phyloP scores from a whole-genome alignment of 1,140 invertebrate species.

The Adoxophyes honmai region DNA sequence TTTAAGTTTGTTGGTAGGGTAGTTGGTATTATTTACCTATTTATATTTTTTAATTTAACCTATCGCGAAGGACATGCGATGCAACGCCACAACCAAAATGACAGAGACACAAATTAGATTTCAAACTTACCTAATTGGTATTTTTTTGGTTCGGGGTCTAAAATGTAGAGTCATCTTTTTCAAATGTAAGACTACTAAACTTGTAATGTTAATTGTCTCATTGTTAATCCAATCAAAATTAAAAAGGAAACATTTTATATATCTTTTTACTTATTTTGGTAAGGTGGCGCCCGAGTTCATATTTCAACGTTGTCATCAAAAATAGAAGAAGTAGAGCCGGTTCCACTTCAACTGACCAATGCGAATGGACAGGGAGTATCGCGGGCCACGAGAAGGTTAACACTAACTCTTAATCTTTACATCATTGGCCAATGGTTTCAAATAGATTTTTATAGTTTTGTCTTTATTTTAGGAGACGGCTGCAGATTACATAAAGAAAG shows the following conservation, averaged over 20 bases:
- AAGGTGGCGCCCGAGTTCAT: constrained; percentile 43
- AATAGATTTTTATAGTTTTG: not conserved
- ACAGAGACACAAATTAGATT: no score
- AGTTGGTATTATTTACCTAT: not conserved
- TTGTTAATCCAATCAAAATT: no score
- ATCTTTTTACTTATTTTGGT: no score
- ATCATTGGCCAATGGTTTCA: not conserved
- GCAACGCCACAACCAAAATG: no score
- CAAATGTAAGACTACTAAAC: no score
- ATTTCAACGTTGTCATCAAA: constrained; percentile 26
- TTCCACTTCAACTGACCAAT: constrained; percentile 21
- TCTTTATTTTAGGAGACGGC: not conserved
- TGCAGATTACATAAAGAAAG: not conserved
- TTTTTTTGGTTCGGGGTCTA: no score
- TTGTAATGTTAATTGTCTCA: no score
- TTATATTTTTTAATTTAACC: no score
- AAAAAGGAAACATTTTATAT: no score
- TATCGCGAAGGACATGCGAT: no score
- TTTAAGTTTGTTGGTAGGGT: not conserved
- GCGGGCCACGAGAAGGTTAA: constrained; percentile 17
- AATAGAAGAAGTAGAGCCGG: constrained; percentile 23
- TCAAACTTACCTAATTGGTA: no score
- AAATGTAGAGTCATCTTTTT: no score
- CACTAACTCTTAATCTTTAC: not conserved
- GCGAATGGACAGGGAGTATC: constrained; percentile 8